Base-by-base conservation (phyloP, 2,888 invertebrate genomes). In the Oithona nana region DNA sequence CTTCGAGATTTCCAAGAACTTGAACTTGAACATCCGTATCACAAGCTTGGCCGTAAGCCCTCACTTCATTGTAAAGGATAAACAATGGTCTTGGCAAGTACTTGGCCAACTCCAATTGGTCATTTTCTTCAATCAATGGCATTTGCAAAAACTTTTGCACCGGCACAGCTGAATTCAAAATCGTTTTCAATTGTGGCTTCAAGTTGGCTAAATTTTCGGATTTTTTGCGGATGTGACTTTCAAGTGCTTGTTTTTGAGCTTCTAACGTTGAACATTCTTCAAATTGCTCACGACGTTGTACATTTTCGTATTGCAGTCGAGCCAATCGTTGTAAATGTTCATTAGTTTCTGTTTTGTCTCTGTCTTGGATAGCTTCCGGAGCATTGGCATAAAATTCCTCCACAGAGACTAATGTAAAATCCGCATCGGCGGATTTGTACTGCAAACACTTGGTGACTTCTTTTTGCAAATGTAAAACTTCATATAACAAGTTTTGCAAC, bases 391-490 rank as follows among this genome's bases (percentile, higher is more conserved):
- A 85, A 73, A 94, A 94, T 69, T 89, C 86, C 64, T 86, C 83
- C 59, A 86, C 78, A 0, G 86, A 74, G 1, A 95, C 84, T 58
- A 95, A 76, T 69, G 90, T 86, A 69, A 95, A 89, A 70, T 85
- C 84, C 74, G 93, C 89, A 78, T 94, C 92, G 72, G 88, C 88
- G 11, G 93, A 93, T 71, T 89, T 93, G 71, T 93, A 94, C 71
- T 93, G 88, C 64, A 90, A 79, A 71, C 94, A 94, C 70, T 90
- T 89, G 24, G 86, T 83, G n/a, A 90, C 89, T 78, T 95, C 94
- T 68, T 89, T 88, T 68, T 89, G 85, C 24, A 95, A 77, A 76
- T 95, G 92, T 71, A 88, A 85, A 8, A 88, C 84, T 78, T 95
- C 95, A 72, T 95, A 95, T 3, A 93, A 75, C 59, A 95, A 78